Percentiles rank a stretch among this genome's conserved stretches.
Conservation (phyloP, 2,797 vertebrate genomes). For the Amphiprion clarkii region DNA sequence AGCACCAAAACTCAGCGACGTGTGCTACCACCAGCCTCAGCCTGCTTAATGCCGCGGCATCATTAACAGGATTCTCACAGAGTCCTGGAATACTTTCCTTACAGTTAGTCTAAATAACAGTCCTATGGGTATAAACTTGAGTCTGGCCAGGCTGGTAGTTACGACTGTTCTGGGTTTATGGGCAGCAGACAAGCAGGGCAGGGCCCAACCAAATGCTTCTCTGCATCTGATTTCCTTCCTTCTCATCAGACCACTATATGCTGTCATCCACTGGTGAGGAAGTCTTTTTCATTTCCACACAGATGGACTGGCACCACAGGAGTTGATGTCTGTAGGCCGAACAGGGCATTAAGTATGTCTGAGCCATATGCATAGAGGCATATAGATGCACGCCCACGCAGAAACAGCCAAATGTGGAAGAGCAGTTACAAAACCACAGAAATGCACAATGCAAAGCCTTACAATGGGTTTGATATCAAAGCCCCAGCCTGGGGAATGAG, state of each 20-base stretch:
- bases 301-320: slow-evolving; percentile 74
- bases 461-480: slow-evolving; percentile 25
- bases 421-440: slow-evolving; percentile 27
- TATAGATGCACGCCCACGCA: slow-evolving; percentile 62
- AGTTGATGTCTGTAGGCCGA: slow-evolving; percentile 58
- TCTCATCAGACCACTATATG: slow-evolving; percentile 60
- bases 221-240: slow-evolving; percentile 56
- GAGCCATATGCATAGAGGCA: slow-evolving; percentile 62
- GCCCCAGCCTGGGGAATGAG: slow-evolving; percentile 16
- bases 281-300: slow-evolving; percentile 73
- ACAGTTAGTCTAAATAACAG: slow-evolving; percentile 78
- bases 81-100: slow-evolving; percentile 80
- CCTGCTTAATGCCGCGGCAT: slow-evolving; percentile 57
- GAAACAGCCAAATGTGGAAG: slow-evolving; percentile 33
- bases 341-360: slow-evolving; percentile 60
- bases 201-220: slow-evolving; percentile 41
- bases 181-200: slow-evolving; percentile 28
- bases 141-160: slow-evolving; percentile 64
- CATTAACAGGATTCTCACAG: slow-evolving; percentile 71
- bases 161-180: slow-evolving; percentile 61
- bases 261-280: slow-evolving; percentile 58
- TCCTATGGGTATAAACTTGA: slow-evolving; percentile 58
- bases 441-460: slow-evolving; percentile 6
- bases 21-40: slow-evolving; percentile 10
- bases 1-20: slow-evolving; percentile 43